These are phyloP conservation scores for Drosophila pseudotakahashii DNA, from an alignment of 2,888 invertebrate species.

Conservation along the genomic window DNA sequence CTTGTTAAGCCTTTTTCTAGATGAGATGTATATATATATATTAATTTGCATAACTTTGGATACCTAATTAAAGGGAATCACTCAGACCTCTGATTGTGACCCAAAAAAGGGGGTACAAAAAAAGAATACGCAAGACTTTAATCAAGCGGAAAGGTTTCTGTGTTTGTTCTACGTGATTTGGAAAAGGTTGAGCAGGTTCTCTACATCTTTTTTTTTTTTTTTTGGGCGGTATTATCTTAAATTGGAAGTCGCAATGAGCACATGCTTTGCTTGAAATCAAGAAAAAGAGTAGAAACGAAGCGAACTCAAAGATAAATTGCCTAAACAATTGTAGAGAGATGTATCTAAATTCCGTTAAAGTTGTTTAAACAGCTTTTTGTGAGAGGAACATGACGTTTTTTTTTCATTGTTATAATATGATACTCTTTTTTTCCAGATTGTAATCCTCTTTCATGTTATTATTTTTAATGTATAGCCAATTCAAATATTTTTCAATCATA, in stretches of 20 bases:
- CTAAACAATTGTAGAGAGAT: constrained; percentile 15
- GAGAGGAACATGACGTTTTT: not conserved
- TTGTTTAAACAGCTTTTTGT: not conserved
- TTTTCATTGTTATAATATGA: no score
- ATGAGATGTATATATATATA: not conserved
- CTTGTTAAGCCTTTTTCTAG: constrained; percentile 13
- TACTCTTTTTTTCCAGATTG: not conserved
- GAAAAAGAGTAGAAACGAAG: constrained; percentile 4
- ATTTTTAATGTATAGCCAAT: constrained; percentile 1
- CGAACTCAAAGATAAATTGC: constrained; percentile 23
- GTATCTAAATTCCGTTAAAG: constrained; percentile 7
- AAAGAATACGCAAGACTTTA: constrained; percentile 26
- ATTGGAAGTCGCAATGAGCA: constrained; percentile 26
- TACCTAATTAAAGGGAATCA: constrained; percentile 16
- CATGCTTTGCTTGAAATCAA: constrained; percentile 13
- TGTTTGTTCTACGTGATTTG: constrained; percentile 44
- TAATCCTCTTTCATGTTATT: not conserved
- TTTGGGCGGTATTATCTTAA: constrained; percentile 25
- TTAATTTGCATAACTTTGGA: constrained; percentile 61
- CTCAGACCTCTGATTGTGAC: constrained; percentile 30
- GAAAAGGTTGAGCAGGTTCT: constrained; percentile 31
- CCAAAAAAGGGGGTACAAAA: constrained; percentile 20
- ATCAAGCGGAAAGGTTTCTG: constrained; percentile 39
- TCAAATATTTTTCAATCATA: constrained; percentile 13
- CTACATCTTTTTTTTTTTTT: constrained; percentile 13